Evolutionary conservation across 2,113 vertebrate genomes (phyloP).

Genomic region (Corythornis madagascariensis): DNA sequence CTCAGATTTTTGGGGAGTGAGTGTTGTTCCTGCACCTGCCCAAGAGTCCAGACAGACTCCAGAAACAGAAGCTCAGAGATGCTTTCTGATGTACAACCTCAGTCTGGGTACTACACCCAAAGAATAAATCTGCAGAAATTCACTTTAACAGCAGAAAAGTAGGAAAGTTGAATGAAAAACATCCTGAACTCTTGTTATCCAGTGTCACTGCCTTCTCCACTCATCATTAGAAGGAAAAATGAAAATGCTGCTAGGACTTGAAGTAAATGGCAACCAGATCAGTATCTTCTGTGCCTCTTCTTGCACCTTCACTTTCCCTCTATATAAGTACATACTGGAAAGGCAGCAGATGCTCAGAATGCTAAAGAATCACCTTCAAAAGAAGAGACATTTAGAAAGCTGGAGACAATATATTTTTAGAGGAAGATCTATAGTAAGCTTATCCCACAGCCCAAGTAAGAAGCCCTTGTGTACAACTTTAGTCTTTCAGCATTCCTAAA

Average conservation of each 20-base stretch:
- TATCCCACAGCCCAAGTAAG: background rate
- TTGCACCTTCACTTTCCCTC: background rate
- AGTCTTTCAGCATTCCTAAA: background rate
- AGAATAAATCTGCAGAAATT: background rate
- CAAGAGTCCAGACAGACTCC: background rate
- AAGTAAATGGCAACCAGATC: background rate
- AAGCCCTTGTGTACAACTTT: background rate
- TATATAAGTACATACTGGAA: background rate
- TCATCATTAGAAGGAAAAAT: background rate
- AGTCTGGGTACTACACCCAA: background rate
- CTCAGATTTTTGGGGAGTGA: background rate
- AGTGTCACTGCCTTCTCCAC: background rate
- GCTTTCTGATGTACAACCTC: background rate
- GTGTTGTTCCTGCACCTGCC: background rate
- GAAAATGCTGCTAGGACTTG: background rate
- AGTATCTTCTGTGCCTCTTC: background rate
- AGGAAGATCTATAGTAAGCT: background rate
- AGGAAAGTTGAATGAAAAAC: background rate
- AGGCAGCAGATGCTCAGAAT: background rate
- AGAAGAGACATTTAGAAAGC: background rate
- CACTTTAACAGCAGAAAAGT: background rate
- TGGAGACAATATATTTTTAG: background rate
- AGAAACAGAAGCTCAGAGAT: background rate
- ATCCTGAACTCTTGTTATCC: background rate
- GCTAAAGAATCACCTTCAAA: background rate